phyloP scores from a whole-genome alignment of 2,797 vertebrate species.

The Oreochromis grahami region DNA sequence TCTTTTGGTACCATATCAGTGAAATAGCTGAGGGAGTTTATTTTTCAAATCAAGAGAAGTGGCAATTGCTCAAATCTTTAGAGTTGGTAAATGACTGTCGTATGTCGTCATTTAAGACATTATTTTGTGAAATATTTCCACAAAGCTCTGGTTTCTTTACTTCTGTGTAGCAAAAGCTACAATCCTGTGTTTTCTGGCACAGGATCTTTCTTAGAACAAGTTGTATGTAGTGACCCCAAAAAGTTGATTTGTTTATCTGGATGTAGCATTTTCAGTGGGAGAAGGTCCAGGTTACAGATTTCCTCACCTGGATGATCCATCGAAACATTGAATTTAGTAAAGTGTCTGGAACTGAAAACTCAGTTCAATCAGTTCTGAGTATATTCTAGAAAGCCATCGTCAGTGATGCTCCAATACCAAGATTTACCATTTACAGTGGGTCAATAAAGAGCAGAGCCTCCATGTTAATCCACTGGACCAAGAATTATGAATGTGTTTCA shows the following conservation, averaged over 20 bases:
- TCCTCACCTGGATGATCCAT: background rate
- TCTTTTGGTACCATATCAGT: background rate
- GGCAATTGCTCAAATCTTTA: background rate
- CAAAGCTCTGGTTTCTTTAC: background rate
- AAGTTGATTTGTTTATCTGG: background rate
- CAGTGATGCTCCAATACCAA: background rate
- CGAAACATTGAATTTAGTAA: background rate
- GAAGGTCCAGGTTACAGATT: background rate
- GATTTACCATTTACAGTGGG: background rate
- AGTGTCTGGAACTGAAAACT: background rate
- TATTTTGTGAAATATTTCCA: conserved; percentile 15
- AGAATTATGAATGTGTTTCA: background rate
- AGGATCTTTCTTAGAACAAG: background rate
- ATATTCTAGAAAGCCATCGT: background rate
- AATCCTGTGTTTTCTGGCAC: background rate
- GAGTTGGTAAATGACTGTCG: background rate
- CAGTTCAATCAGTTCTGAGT: background rate
- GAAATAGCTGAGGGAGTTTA: background rate
- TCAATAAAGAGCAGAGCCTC: background rate
- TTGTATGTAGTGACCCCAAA: background rate
- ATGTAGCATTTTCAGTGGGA: background rate
- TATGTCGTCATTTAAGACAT: background rate
- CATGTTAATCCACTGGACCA: background rate
- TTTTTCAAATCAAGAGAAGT: background rate
- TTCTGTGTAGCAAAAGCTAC: background rate